Evolutionary conservation across 2,797 vertebrate genomes (phyloP).

Genomic region (Gallinago solitaria): DNA sequence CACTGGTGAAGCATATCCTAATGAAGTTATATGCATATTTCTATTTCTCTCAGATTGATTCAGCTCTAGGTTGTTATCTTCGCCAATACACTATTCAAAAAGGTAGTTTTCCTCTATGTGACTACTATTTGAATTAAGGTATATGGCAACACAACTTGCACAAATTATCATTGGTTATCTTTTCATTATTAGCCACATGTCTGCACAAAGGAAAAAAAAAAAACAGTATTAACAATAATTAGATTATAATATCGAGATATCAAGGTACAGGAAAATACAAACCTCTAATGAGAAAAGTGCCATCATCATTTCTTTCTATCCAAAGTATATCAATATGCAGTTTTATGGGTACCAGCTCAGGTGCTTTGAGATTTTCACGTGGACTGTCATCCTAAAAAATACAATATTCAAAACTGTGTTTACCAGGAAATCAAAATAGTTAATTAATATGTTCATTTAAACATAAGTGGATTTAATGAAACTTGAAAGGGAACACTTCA

Average conservation of each 20-base stretch:
- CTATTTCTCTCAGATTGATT: not conserved
- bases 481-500: not conserved
- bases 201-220: not conserved
- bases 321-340: constrained; percentile 89
- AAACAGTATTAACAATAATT: not conserved
- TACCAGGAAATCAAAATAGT: not conserved
- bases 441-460: constrained; percentile 1
- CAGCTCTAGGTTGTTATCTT: not conserved
- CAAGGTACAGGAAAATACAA: constrained; percentile 2
- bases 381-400: constrained; percentile 87
- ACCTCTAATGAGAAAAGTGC: constrained; percentile 93
- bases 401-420: not conserved
- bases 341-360: constrained; percentile 82
- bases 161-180: not conserved
- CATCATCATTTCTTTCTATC: constrained; percentile 90
- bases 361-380: constrained; percentile 77
- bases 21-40: not conserved
- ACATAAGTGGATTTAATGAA: not conserved
- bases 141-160: not conserved
- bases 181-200: not conserved
- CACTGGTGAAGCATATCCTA: not conserved
- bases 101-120: not conserved
- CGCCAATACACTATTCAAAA: not conserved
- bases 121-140: not conserved
- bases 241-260: not conserved